Percentiles rank a stretch among this genome's conserved stretches.
phyloP scores from a whole-genome alignment of 2,113 vertebrate genomes.

The Indicator indicator region DNA sequence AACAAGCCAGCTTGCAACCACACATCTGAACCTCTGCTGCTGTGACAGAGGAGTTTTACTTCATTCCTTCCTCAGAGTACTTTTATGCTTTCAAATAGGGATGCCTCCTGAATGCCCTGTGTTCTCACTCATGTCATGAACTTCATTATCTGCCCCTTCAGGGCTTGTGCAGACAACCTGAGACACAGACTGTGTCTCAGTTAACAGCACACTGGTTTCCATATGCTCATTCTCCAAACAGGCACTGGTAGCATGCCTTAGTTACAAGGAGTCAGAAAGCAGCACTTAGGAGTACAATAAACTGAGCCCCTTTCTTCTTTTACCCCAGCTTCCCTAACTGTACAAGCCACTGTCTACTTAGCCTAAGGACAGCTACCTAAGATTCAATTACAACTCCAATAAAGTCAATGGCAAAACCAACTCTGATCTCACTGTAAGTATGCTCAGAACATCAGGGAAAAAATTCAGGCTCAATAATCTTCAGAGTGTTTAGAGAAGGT shows the following conservation, averaged over 20 bases:
- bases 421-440: background rate
- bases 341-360: background rate
- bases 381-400: background rate
- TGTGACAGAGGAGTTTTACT: background rate
- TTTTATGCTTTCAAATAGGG: background rate
- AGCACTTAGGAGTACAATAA: background rate
- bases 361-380: background rate
- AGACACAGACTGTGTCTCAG: background rate
- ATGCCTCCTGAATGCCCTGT: background rate
- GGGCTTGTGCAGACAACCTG: background rate
- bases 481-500: background rate
- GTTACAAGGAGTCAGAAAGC: background rate
- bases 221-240: fast-evolving
- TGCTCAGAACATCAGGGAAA: background rate
- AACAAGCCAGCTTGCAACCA: background rate
- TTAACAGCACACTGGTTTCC: background rate
- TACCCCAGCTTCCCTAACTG: background rate
- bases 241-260: background rate
- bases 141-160: background rate
- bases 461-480: background rate
- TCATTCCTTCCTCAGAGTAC: background rate
- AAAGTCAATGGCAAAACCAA: background rate
- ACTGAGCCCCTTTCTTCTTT: background rate
- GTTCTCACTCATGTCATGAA: background rate
- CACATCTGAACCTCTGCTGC: background rate